Conservation (phyloP, 2,113 vertebrate species). For the Clarias macrocephalus region DNA sequence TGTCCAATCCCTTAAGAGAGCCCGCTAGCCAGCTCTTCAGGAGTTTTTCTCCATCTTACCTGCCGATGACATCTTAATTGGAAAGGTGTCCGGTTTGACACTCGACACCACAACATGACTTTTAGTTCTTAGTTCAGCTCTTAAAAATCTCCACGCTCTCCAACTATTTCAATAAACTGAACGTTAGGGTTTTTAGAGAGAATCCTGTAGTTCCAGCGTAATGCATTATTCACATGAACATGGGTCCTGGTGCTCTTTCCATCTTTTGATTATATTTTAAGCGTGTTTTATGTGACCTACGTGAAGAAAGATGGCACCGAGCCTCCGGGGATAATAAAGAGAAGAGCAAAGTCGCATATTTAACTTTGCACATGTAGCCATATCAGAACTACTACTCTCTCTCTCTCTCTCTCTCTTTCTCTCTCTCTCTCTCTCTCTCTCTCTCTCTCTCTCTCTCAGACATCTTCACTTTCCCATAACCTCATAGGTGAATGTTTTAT, state of each 20-base stretch:
- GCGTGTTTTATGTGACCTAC: constrained; percentile 32
- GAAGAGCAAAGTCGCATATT: constrained; percentile 33
- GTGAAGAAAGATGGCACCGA: constrained; percentile 3
- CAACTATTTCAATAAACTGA: background rate
- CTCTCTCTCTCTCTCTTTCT: background rate
- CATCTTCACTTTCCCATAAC: constrained; percentile 37
- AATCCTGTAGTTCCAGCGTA: background rate
- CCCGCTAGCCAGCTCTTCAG: background rate
- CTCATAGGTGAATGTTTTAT: constrained; percentile 36
- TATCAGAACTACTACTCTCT: background rate
- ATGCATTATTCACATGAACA: constrained; percentile 24
- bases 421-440: constrained; percentile 4
- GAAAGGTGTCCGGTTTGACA: background rate
- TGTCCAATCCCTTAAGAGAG: too few species aligned
- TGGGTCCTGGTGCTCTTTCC: background rate
- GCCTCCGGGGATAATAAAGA: constrained; percentile 30
- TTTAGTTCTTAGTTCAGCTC: background rate
- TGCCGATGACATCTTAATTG: background rate
- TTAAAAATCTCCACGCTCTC: background rate
- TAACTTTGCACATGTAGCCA: background rate
- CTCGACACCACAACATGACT: background rate
- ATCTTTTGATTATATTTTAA: constrained; percentile 19
- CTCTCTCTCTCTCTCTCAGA: constrained; percentile 3
- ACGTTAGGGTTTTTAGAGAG: background rate
- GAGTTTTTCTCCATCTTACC: background rate